phyloP scores from a whole-genome alignment of 2,113 vertebrate species.

The Protobothrops flavoviridis region DNA sequence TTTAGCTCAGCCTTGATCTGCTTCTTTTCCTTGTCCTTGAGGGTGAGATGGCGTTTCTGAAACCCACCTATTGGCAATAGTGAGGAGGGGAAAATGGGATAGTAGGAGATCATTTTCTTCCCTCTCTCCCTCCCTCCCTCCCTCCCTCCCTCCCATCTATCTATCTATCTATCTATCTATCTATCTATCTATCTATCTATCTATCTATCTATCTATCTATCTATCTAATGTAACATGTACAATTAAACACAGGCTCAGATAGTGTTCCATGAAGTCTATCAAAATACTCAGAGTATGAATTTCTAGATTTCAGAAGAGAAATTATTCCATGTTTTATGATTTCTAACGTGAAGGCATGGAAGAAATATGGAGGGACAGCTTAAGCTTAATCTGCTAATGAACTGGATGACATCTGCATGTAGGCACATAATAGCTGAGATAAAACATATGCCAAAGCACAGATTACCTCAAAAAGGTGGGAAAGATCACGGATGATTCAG shows the following conservation, averaged over 20 bases:
- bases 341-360: background rate
- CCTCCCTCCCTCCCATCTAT: too few species aligned
- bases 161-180: too few species aligned
- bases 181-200: too few species aligned
- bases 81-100: background rate
- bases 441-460: background rate
- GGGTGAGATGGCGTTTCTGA: background rate
- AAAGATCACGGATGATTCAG: background rate
- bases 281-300: background rate
- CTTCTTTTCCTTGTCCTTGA: background rate
- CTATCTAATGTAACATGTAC: background rate
- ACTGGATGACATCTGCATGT: background rate
- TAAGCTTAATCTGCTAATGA: background rate
- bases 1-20: background rate
- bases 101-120: background rate
- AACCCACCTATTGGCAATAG: background rate
- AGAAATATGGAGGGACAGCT: background rate
- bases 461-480: background rate
- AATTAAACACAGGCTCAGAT: background rate
- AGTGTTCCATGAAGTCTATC: background rate
- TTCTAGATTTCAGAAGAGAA: background rate
- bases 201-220: too few species aligned
- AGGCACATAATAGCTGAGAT: background rate
- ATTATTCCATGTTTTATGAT: background rate
- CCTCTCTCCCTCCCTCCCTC: fast-evolving